Evolutionary conservation across 2,797 vertebrate species (phyloP).

Genomic region (Pteronotus mesoamericanus): DNA sequence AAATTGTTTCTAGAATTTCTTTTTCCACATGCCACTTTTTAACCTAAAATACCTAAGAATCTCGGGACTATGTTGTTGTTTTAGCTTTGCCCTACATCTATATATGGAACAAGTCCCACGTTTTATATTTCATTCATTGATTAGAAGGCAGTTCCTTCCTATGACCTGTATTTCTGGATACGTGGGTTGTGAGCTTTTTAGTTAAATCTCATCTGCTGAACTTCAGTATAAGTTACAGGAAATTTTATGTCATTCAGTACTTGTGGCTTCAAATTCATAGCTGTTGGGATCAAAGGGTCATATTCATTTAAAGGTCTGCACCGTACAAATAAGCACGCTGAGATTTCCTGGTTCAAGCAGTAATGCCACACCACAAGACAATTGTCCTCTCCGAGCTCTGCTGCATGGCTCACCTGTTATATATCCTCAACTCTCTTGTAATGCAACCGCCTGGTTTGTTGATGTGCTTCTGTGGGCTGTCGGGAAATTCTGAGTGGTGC

Average conservation of each 20-base stretch:
- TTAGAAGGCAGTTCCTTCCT: not conserved
- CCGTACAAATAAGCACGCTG: constrained; percentile 36
- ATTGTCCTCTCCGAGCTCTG: not conserved
- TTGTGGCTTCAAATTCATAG: constrained; percentile 42
- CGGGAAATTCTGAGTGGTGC: constrained; percentile 29
- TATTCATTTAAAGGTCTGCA: constrained; percentile 52
- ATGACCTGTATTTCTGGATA: constrained; percentile 16
- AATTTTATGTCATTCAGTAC: constrained; percentile 17
- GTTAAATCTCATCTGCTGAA: constrained; percentile 21
- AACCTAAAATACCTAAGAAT: constrained; percentile 51
- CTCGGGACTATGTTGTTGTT: constrained; percentile 15
- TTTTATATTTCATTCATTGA: not conserved
- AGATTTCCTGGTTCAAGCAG: constrained; percentile 41
- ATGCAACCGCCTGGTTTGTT: constrained; percentile 45
- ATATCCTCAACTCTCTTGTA: constrained; percentile 44
- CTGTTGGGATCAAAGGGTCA: constrained; percentile 52
- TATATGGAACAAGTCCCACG: not conserved
- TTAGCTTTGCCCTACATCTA: constrained; percentile 28
- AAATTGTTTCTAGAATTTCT: constrained; percentile 67
- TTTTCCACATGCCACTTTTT: constrained; percentile 29
- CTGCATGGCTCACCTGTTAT: constrained; percentile 53
- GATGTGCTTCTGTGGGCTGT: constrained; percentile 14
- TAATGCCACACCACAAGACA: constrained; percentile 31
- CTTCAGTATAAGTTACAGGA: constrained; percentile 36
- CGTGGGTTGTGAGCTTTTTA: not conserved